phyloP scores from a whole-genome alignment of 2,888 invertebrate genomes.

The Trilocha varians region DNA sequence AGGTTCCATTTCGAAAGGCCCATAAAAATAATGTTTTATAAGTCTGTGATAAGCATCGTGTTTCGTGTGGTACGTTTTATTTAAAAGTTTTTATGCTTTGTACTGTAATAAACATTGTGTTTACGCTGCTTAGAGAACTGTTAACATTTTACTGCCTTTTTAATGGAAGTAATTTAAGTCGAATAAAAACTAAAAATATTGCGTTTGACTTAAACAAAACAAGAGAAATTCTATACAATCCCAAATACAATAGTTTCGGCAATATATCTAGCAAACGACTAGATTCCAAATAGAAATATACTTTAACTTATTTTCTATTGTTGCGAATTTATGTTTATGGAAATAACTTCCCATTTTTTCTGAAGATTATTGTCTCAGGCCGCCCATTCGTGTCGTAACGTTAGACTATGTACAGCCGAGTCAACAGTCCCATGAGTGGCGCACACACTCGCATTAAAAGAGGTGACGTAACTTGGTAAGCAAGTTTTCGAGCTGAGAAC shows the following conservation, averaged over 20 bases:
- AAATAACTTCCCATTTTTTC: not conserved
- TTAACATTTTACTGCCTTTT: not conserved
- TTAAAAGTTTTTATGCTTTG: conserved; percentile 4
- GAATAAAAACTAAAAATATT: too few species aligned
- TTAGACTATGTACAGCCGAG: conserved; percentile 13
- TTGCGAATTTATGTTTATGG: not conserved
- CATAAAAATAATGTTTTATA: conserved; percentile 24
- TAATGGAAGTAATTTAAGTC: not conserved
- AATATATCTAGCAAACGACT: not conserved
- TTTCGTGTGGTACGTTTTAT: conserved; percentile 10
- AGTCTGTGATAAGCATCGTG: conserved; percentile 17
- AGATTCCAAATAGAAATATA: not conserved
- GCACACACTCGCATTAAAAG: conserved; percentile 17
- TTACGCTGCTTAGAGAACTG: not conserved
- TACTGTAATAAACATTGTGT: not conserved
- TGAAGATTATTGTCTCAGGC: not conserved
- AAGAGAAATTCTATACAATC: too few species aligned
- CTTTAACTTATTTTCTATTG: not conserved
- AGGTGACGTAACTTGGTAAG: conserved; percentile 19
- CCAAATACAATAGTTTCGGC: not conserved
- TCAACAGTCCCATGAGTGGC: conserved; percentile 18
- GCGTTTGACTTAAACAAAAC: too few species aligned
- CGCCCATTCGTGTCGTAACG: not conserved
- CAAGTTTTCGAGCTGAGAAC: conserved; percentile 9
- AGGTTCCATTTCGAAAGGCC: conserved; percentile 24